A percentile compares a stretch with the other conserved stretches of the same genome.
These are phyloP conservation scores for Myiagra hebetior DNA, from an alignment of 2,113 vertebrate genomes.

Conservation along the genomic window DNA sequence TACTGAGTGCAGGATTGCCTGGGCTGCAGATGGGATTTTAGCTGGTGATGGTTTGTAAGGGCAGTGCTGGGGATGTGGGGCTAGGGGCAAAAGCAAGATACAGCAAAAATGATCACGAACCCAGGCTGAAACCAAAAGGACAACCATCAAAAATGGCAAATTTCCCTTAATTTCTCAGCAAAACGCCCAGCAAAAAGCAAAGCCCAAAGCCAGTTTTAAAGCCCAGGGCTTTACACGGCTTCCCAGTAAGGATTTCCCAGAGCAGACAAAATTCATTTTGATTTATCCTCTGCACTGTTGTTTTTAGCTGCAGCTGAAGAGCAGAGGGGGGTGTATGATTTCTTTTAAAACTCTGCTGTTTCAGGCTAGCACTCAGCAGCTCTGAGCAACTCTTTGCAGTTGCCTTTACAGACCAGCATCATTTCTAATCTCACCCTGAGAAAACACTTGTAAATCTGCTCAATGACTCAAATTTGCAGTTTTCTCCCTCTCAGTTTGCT, in stretches of 20 bases:
- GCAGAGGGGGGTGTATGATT: not conserved
- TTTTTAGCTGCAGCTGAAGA: not conserved
- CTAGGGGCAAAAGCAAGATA: not conserved
- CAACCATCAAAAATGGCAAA: not conserved
- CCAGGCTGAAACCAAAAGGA: not conserved
- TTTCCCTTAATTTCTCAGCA: not conserved
- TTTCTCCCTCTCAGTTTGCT: not conserved
- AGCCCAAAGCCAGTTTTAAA: not conserved
- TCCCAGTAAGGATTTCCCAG: not conserved
- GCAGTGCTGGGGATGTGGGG: fast-evolving
- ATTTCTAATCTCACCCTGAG: not conserved
- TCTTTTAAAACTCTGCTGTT: not conserved
- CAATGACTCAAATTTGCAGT: not conserved
- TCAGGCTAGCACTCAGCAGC: not conserved
- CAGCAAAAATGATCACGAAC: not conserved
- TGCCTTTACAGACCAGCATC: not conserved
- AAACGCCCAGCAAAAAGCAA: not conserved
- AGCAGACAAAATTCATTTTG: not conserved
- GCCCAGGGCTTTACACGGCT: not conserved
- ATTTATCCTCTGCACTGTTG: not conserved
- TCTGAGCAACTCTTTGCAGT: not conserved
- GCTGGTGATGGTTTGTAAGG: not conserved
- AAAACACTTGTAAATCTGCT: not conserved
- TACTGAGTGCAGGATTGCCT: not conserved
- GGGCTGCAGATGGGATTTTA: not conserved